phyloP scores from a whole-genome alignment of 1,140 invertebrate genomes.

The Bombus impatiens region DNA sequence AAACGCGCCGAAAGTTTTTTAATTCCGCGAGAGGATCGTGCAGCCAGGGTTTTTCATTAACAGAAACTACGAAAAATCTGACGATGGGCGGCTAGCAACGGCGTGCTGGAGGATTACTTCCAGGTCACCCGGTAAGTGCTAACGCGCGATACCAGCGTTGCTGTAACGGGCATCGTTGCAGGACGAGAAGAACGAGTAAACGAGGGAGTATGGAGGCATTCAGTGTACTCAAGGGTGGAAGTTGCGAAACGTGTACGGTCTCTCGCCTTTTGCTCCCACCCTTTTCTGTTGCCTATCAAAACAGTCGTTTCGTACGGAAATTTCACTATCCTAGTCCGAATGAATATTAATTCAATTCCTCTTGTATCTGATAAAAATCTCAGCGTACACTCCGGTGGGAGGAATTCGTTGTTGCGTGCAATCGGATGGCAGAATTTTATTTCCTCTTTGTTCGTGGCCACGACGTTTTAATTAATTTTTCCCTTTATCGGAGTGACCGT shows the following conservation, averaged over 20 bases:
- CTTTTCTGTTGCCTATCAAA: constrained; percentile 8
- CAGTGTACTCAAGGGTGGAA: constrained; percentile 25
- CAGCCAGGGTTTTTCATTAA: background rate
- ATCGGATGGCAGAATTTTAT: background rate
- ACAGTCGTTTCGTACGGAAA: constrained; percentile 43
- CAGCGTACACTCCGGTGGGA: too few species aligned
- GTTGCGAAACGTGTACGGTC: constrained; percentile 32
- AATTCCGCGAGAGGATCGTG: constrained; percentile 4
- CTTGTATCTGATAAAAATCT: constrained; percentile 6
- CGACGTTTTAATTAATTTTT: constrained; percentile 3
- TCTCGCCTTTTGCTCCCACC: background rate
- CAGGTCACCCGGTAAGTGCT: constrained; percentile 33
- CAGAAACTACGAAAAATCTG: constrained; percentile 7
- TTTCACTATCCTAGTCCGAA: background rate
- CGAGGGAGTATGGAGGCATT: constrained; percentile 45
- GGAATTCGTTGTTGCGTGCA: background rate
- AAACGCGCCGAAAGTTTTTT: constrained; percentile 23
- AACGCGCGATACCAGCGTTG: constrained; percentile 8
- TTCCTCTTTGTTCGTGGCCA: background rate
- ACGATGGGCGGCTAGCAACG: too few species aligned
- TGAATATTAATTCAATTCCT: constrained; percentile 26
- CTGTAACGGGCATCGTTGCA: constrained; percentile 11
- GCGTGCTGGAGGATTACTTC: background rate
- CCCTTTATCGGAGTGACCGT: background rate
- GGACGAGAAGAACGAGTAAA: constrained; percentile 33